Evolutionary conservation across 1,140 invertebrate genomes (phyloP), one percentile per base, ranked within the genome.

Genomic region (Pseudomyrmex cubaensis): DNA sequence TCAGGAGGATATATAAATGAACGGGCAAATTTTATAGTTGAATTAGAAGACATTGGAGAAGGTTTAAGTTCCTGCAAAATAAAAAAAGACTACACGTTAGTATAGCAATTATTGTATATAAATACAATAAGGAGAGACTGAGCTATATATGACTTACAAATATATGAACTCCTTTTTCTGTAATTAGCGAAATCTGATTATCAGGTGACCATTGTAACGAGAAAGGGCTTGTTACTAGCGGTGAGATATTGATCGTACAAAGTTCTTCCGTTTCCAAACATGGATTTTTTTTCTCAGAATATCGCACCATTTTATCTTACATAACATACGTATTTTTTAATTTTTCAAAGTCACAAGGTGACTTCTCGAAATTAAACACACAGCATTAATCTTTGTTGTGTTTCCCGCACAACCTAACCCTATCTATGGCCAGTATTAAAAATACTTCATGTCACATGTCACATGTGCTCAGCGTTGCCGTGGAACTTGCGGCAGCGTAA

Each of bases 131-230:
- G 4, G 20, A 54, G 3, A 52, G 20, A 75, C 8, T 59, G 54
- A 12, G 5, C 3, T 13, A 54, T n/a, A 12, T 4, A 25, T 62
- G 57, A 93, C 92, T 93, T 92, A 94, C 94, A 15, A 94, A 87
- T 67, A 92, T 87, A 48, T 94, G 92, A 69, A 92, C 77, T 10
- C 94, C 94, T 56, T 86, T 87, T 22, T 93, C 90, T 3, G 93
- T 94, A 73, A 94, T 77, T 48, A 94, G 17, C 0, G 93, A 94
- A 56, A 94, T 90, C 17, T 92, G 90, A 88, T 94, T 90, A 86
- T 95, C 94, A 52, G 92, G 82, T 1, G 94, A 94, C 94, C 94
- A 94, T 83, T 93, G 87, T 25, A 84, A 64, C 22, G 92, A 78
- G 84, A 94, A 94, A 48, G 84, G 72, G 20, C 62, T 72, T 44